Evolutionary conservation across 2,888 invertebrate genomes (phyloP), one percentile per base, ranked within the genome.

Genomic region (Podotricha telesiphe): DNA sequence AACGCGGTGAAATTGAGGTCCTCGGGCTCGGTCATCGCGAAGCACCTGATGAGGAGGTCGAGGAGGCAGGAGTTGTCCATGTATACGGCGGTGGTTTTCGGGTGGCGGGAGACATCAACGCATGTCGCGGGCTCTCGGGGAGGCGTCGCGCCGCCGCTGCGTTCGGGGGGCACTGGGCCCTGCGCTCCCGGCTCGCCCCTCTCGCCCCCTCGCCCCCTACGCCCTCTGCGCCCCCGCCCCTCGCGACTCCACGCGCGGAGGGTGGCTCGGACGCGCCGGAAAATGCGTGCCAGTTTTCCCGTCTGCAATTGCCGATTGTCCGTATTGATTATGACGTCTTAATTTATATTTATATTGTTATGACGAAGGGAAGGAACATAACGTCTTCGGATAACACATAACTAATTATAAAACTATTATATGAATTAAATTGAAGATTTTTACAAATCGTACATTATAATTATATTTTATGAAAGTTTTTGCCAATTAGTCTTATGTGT

Each of bases 1-100:
- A 95, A 95, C 82, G 94, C 94, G 80, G 94, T 93, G 87, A 94
- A 94, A 89, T 95, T 95, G 80, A 95, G 94, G 87, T 95, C 95
- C 93, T 94, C 94, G 87, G 94, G 94, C 94, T 94, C 94, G 86
- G 94, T 94, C 93, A 93, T 93, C 80, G 92, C 93, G 91, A 93
- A 93, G 90, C 93, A 93, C 93, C 93, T 89, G 90, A 93, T 93
- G 87, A 93, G 93, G 87, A 93, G 92, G 89, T 93, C 93, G 86
- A 93, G 91, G 86, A 93, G 93, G 92, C 93, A 93, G 85, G 93
- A 93, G 93, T 93, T 93, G 93, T 93, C 93, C 93, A 93, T 93
- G 91, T 89, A 91, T 87, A 88, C 91, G 89, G 85, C 86, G 85
- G 86, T 88, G 76, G 79, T 81, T 81, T 81, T 86, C 87, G 90